Conservation (phyloP, 2,888 invertebrate species). For the Drosophila paramelanica region DNA sequence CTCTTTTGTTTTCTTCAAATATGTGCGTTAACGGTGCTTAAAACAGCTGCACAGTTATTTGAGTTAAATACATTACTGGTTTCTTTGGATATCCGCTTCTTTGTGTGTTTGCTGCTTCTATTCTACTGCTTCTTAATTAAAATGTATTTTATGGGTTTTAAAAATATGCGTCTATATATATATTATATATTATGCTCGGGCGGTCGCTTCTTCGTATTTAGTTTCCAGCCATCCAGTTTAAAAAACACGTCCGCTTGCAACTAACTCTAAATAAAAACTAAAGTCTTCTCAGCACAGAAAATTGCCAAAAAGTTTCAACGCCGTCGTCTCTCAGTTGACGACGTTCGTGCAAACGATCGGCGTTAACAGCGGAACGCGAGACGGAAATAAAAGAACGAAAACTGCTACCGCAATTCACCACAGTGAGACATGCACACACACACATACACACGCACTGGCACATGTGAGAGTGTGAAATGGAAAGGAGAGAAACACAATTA, state of each 20-base stretch:
- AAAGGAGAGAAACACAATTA: conserved; percentile 25
- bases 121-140: conserved; percentile 64
- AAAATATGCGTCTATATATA: conserved; percentile 69
- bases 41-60: conserved; percentile 33
- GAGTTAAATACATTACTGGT: conserved; percentile 50
- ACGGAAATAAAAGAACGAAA: conserved; percentile 72
- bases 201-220: conserved; percentile 67
- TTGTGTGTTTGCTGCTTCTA: conserved; percentile 64
- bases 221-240: conserved; percentile 85
- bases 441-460: conserved; percentile 8
- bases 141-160: conserved; percentile 59
- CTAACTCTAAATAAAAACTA: conserved; percentile 84
- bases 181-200: conserved; percentile 52
- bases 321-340: conserved; percentile 25
- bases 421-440: conserved; percentile 23
- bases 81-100: conserved; percentile 35
- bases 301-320: conserved; percentile 67
- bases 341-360: conserved; percentile 32
- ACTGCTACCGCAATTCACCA: conserved; percentile 64
- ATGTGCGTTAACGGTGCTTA: conserved; percentile 24
- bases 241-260: conserved; percentile 83
- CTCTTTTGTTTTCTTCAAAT: background rate
- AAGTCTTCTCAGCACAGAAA: conserved; percentile 66
- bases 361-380: conserved; percentile 57
- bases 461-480: conserved; percentile 15